A percentile compares a stretch with the other conserved stretches of the same genome.
Evolutionary conservation across 1,140 invertebrate species (phyloP).

Genomic region (Lordiphosa mommai): DNA sequence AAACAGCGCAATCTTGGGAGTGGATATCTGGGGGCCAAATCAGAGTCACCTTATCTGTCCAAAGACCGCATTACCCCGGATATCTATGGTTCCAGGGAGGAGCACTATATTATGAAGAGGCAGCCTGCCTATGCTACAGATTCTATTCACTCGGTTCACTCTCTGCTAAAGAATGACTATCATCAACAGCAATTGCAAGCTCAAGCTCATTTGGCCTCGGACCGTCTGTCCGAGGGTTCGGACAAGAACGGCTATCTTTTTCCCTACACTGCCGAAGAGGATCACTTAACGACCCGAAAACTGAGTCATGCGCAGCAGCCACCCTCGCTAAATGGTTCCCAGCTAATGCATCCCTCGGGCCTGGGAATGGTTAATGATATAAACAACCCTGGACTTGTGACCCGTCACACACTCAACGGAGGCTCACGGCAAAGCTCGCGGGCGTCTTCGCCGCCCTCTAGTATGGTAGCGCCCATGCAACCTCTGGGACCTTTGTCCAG

Average conservation of each 20-base stretch:
- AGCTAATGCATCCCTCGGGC: conserved; percentile 46
- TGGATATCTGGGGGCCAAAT: conserved; percentile 62
- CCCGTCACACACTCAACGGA: conserved; percentile 78
- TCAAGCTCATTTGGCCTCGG: conserved; percentile 81
- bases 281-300: conserved; percentile 81
- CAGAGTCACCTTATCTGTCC: conserved; percentile 74
- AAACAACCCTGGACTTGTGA: conserved; percentile 80
- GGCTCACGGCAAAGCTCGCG: conserved; percentile 78
- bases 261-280: conserved; percentile 85
- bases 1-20: conserved; percentile 65
- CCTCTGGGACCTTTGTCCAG: conserved; percentile 82
- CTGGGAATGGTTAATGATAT: conserved; percentile 80
- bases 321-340: conserved; percentile 73
- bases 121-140: conserved; percentile 67
- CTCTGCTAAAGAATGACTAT: conserved; percentile 82
- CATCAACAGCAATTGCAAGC: conserved; percentile 82
- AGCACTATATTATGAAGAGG: conserved; percentile 71
- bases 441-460: conserved; percentile 67
- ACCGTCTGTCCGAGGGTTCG: conserved; percentile 85
- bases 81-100: conserved; percentile 72
- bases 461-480: conserved; percentile 79
- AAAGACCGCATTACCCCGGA: conserved; percentile 77
- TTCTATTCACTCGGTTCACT: conserved; percentile 80
- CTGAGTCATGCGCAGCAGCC: conserved; percentile 54
- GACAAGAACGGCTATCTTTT: conserved; percentile 90